These are phyloP conservation scores for Centrocercus urophasianus DNA, from an alignment of 2,113 vertebrate genomes.

Conservation along the genomic window DNA sequence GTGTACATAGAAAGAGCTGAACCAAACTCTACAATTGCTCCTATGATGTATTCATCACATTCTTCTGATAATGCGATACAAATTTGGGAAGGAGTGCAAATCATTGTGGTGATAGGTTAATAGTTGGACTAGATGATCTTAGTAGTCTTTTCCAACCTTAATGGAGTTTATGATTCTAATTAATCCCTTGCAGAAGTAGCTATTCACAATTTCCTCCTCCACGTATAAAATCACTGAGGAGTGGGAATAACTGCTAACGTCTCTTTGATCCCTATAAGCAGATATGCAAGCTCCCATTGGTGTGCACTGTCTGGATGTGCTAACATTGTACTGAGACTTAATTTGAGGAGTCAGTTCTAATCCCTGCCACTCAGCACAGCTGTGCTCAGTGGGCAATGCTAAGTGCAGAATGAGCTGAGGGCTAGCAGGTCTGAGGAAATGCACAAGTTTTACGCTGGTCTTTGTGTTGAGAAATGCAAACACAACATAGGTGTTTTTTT, in stretches of 20 bases:
- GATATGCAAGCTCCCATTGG: neutral
- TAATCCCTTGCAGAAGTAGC: neutral
- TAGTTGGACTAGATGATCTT: too few species aligned
- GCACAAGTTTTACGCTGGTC: neutral
- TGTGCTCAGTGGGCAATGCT: neutral
- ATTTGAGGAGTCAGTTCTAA: neutral
- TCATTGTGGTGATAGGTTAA: too few species aligned
- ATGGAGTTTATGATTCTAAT: too few species aligned
- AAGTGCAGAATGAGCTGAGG: neutral
- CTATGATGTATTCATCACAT: neutral
- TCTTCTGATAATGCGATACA: neutral
- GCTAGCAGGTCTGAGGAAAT: neutral
- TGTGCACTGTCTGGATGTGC: neutral
- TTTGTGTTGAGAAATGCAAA: neutral
- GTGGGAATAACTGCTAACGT: neutral
- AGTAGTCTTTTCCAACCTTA: too few species aligned
- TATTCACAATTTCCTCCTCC: neutral
- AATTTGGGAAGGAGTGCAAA: fast-evolving
- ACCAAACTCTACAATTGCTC: neutral
- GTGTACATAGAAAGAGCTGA: neutral
- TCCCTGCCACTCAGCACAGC: neutral
- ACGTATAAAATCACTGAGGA: neutral
- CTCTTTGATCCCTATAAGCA: neutral
- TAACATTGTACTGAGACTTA: neutral
- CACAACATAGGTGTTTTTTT: neutral